Evolutionary conservation across 1,140 invertebrate genomes (phyloP).

Genomic region (Euura lappo): DNA sequence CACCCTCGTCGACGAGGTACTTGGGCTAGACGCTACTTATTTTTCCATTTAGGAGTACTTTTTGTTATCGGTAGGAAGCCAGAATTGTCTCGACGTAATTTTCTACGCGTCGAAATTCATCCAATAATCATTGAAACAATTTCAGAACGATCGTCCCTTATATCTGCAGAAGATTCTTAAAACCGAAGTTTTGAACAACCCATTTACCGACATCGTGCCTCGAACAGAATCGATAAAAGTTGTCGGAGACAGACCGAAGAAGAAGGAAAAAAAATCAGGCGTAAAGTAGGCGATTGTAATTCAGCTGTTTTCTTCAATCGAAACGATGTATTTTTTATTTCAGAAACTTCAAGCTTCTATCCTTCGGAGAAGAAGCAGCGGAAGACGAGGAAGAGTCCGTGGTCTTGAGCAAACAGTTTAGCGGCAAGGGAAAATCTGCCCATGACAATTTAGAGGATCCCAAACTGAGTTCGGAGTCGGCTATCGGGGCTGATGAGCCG

Average conservation of each 20-base stretch:
- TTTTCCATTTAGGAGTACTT: no score
- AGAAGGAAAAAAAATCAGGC: slow-evolving; percentile 66
- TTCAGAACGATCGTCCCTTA: slow-evolving; percentile 82
- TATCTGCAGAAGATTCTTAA: slow-evolving; percentile 89
- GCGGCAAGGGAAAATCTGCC: slow-evolving; percentile 86
- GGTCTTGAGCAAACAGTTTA: slow-evolving; percentile 71
- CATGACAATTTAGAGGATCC: slow-evolving; percentile 94
- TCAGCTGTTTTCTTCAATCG: slow-evolving; percentile 16
- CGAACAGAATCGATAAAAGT: slow-evolving; percentile 62
- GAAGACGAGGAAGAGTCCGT: slow-evolving; percentile 90
- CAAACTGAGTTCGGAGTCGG: slow-evolving; percentile 78
- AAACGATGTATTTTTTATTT: slow-evolving; percentile 36
- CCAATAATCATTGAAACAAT: slow-evolving; percentile 23
- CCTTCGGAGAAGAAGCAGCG: slow-evolving; percentile 97
- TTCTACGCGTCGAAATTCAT: no score
- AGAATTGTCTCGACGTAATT: no score
- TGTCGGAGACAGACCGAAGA: slow-evolving; percentile 63
- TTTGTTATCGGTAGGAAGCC: no score
- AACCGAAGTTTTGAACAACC: slow-evolving; percentile 89
- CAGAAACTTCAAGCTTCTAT: slow-evolving; percentile 94
- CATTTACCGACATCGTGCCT: slow-evolving; percentile 91
- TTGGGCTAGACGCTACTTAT: no score
- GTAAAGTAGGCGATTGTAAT: slow-evolving; percentile 63
- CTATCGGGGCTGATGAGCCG: slow-evolving; percentile 52
- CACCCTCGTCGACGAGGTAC: slow-evolving; percentile 73